Conservation (phyloP, 2,888 invertebrate genomes). For the Teinopalpus imperialis region DNA sequence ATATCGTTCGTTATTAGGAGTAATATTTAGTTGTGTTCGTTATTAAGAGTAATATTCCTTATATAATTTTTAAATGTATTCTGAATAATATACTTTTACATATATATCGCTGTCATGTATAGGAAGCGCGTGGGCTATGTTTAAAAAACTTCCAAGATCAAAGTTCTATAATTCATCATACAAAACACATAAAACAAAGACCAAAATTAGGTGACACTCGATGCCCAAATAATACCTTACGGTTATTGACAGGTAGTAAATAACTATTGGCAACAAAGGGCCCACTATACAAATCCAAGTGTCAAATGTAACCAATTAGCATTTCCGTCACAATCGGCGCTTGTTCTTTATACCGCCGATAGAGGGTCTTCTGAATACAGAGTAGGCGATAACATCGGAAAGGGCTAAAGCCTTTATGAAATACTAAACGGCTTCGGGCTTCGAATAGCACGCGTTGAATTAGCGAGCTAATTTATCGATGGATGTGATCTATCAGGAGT, state of each 20-base stretch:
- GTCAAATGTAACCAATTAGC: slow-evolving; percentile 58
- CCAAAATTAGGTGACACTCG: no score
- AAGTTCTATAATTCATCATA: no score
- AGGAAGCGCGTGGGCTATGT: no score
- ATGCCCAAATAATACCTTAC: no score
- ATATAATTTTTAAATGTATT: no score
- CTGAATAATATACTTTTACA: no score
- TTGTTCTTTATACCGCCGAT: slow-evolving; percentile 65
- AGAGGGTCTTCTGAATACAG: slow-evolving; percentile 57
- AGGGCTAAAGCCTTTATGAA: slow-evolving; percentile 50
- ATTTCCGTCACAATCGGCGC: slow-evolving; percentile 65
- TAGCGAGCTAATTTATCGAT: slow-evolving; percentile 25
- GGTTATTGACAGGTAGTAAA: slow-evolving; percentile 18
- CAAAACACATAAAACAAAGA: no score
- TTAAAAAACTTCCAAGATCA: no score
- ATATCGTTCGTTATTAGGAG: no score
- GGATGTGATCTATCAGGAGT: slow-evolving; percentile 2
- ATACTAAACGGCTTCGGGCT: slow-evolving; percentile 36
- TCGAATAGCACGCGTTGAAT: slow-evolving; percentile 26
- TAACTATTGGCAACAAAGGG: slow-evolving; percentile 43
- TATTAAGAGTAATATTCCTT: no score
- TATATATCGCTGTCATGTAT: no score
- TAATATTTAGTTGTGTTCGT: no score
- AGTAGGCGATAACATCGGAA: slow-evolving; percentile 62
- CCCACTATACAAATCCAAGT: slow-evolving; percentile 51